Base-by-base conservation (phyloP, 2,888 invertebrate species). In the Callyntrura guangdongensis region DNA sequence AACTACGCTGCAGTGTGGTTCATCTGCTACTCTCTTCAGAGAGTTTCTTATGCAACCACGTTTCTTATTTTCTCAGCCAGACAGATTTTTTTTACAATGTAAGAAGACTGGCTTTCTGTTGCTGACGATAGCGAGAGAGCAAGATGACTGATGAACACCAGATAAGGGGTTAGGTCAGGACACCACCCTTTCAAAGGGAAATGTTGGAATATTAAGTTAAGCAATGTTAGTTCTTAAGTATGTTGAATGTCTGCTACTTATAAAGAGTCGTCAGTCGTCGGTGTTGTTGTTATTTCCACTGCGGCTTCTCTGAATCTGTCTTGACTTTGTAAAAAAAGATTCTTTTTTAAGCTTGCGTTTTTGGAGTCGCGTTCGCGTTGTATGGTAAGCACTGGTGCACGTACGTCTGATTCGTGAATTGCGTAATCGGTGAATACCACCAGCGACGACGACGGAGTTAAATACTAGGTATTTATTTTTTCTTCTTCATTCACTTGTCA, bases 101-200 rank as follows among this genome's bases (percentile, higher is more conserved):
- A n/a, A n/a, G n/a, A 27, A 77, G 69, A 61, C 61, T 59, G 53
- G 64, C n/a, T 77, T 67, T 22, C 77, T 53, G 84, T 59, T 90
- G 79, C 56, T 59, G 45, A 81, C 53, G 20, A 0, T 49, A n/a
- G 22, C 25, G 56, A 79, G 49, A 61, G 84, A 89, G n/a, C n/a
- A n/a, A n/a, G 85, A 90, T 90, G 90, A 90, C 81, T 90, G 90
- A 90, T 90, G 86, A 90, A 86, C 61, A 86, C 86, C 90, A 90
- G 90, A 90, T 90, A 90, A 90, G 81, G 79, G 89, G 90, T 86
- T 90, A 90, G 90, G 90, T 90, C 90, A 90, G 90, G 90, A 83
- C 82, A 86, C 90, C 90, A 90, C 90, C 90, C 86, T 90, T 90
- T 82, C 36, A 69, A 72, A 82, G 74, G 81, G 45, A 89, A 90